phyloP scores from a whole-genome alignment of 2,113 vertebrate genomes.

The Sardina pilchardus region DNA sequence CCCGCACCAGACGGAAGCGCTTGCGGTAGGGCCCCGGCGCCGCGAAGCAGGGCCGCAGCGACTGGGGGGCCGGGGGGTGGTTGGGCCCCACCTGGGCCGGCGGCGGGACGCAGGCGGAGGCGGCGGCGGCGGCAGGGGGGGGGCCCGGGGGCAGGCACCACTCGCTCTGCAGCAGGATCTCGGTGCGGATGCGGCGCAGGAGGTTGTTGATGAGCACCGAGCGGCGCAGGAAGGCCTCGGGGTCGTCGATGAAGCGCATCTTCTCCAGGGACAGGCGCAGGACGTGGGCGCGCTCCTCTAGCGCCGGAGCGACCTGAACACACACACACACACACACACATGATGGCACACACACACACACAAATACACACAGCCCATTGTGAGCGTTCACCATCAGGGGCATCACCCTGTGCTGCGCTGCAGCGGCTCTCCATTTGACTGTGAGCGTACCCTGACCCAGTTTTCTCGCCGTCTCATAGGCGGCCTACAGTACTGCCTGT shows the following conservation, averaged over 20 bases:
- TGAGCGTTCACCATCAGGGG: neutral
- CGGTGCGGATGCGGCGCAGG: constrained; percentile 87
- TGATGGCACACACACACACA: neutral
- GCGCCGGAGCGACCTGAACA: constrained; percentile 81
- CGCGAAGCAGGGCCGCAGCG: constrained; percentile 79
- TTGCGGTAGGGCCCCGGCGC: constrained; percentile 86
- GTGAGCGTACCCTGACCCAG: neutral
- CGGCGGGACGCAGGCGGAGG: constrained; percentile 48
- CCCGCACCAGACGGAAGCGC: constrained; percentile 82
- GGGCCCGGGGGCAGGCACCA: constrained; percentile 83
- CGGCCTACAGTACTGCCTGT: neutral
- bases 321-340: neutral
- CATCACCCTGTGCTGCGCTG: neutral
- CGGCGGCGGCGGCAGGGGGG: neutral
- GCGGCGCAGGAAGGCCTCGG: constrained; percentile 90
- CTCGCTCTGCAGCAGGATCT: constrained; percentile 91
- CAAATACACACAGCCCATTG: neutral
- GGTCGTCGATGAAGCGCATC: constrained; percentile 93
- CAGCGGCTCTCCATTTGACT: neutral
- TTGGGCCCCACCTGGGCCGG: constrained; percentile 39
- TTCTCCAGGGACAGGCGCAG: constrained; percentile 96
- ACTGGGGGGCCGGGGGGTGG: constrained; percentile 65
- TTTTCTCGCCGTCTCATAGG: neutral
- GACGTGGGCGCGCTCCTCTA: constrained; percentile 92
- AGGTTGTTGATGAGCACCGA: constrained; percentile 96